Evolutionary conservation across 2,888 invertebrate genomes (phyloP), one percentile per base, ranked within the genome.

Genomic region (Apotomis capreana): DNA sequence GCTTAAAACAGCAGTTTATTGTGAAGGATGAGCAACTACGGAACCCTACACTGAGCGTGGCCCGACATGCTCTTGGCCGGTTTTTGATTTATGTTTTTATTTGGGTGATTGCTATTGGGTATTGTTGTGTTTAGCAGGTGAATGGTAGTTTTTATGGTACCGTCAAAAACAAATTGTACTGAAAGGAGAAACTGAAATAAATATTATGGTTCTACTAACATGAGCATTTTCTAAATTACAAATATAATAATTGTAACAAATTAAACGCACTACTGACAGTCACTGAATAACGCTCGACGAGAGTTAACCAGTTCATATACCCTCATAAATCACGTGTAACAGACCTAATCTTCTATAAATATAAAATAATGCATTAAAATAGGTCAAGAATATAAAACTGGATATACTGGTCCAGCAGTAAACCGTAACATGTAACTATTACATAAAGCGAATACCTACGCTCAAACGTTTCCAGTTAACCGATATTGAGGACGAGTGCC

Each of bases 401-500:
- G 55, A 58, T 44, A 40, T 55, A 46, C 61, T 71, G 55, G n/a
- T 6, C 40, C n/a, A 26, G 61, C 57, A 61, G 61, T 71, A 62
- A 71, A 71, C 55, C 51, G 62, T 65, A 57, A 51, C 49, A 51
- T 57, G 69, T 69, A 65, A 70, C 55, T 60, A 57, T 58, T 70
- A 68, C 46, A 40, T 40, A 40, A 40, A 68, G 67, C 54, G 68
- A 69, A 61, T 62, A n/a, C n/a, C n/a, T n/a, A 62, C 61, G 67
- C 10, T 49, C 40, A 68, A 71, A 62, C 71, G 71, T 69, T 75
- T 72, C 36, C 55, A 61, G 70, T 69, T 44, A 70, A 73, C 58
- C 70, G 63, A 78, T 81, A 81, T 81, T 81, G 80, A 80, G 81
- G 79, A 63, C 76, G 79, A 82, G 82, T 80, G 55, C 77, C 80